These are phyloP conservation scores for Nesometra sesokonis DNA, from an alignment of 35 echinoderm and acorn worm genomes.

Conservation along the genomic window DNA sequence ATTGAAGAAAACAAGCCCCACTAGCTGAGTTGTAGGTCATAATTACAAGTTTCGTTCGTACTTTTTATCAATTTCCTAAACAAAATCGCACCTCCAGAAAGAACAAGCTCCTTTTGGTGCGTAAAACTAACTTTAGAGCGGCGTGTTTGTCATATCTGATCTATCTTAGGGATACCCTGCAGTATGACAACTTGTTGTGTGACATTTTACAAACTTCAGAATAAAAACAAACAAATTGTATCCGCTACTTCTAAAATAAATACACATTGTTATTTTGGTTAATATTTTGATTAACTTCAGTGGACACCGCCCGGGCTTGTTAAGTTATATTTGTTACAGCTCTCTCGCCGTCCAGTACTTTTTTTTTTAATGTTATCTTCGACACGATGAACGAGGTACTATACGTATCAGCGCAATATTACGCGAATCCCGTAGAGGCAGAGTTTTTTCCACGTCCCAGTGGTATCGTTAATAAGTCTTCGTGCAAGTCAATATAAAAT, in stretches of 20 bases:
- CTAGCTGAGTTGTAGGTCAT: too few species aligned
- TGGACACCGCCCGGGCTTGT: too few species aligned
- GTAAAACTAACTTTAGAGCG: too few species aligned
- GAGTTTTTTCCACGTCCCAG: background rate
- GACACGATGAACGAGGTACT: background rate
- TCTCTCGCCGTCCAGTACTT: too few species aligned
- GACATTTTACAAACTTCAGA: background rate
- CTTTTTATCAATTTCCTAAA: too few species aligned
- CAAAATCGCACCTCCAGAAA: too few species aligned
- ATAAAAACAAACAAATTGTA: background rate
- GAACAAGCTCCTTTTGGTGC: too few species aligned
- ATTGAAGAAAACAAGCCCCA: too few species aligned
- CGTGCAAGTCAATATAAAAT: background rate
- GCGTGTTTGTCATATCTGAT: too few species aligned
- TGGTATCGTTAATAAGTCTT: background rate
- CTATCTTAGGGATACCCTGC: too few species aligned
- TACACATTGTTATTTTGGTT: background rate
- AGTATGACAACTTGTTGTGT: background rate
- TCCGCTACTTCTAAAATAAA: background rate
- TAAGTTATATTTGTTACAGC: too few species aligned
- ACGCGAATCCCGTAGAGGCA: background rate
- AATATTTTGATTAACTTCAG: background rate
- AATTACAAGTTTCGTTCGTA: too few species aligned
- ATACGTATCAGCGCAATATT: background rate
- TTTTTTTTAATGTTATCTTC: background rate